Evolutionary conservation across 2,888 invertebrate genomes (phyloP).

Genomic region (Trichopria drosophilae): DNA sequence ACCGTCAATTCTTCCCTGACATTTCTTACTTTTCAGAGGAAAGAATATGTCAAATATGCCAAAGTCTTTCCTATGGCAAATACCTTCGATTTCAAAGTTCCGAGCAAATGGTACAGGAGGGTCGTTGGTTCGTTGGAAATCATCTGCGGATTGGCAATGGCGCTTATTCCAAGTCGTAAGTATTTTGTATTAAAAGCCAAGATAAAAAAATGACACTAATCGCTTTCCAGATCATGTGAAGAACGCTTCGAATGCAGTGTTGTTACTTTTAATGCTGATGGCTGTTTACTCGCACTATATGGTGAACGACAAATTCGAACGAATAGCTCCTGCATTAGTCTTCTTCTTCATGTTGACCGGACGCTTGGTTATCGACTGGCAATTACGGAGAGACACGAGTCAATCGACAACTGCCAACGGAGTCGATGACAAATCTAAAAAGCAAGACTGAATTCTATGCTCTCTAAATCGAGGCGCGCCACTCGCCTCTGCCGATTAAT

Average conservation of each 20-base stretch:
- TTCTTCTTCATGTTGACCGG: slow-evolving; percentile 92
- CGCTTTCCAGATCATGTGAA: slow-evolving; percentile 80
- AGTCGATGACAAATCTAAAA: slow-evolving; percentile 60
- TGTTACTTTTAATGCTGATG: slow-evolving; percentile 82
- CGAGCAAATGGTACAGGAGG: slow-evolving; percentile 89
- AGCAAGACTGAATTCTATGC: slow-evolving; percentile 62
- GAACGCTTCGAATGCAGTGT: slow-evolving; percentile 82
- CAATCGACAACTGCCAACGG: slow-evolving; percentile 56
- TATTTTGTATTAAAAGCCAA: slow-evolving; percentile 40
- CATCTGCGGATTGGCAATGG: slow-evolving; percentile 80
- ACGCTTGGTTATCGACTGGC: slow-evolving; percentile 80
- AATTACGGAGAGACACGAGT: slow-evolving; percentile 61
- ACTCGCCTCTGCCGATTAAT: no score
- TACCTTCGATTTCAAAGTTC: slow-evolving; percentile 81
- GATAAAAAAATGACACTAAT: background rate
- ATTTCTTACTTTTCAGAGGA: slow-evolving; percentile 69
- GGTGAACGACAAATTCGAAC: slow-evolving; percentile 89
- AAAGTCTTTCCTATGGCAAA: slow-evolving; percentile 88
- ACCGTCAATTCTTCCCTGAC: background rate
- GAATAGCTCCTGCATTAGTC: slow-evolving; percentile 84
- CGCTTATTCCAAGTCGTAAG: slow-evolving; percentile 82
- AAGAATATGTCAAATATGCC: slow-evolving; percentile 94
- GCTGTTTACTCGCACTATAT: slow-evolving; percentile 92
- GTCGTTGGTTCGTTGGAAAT: slow-evolving; percentile 83
- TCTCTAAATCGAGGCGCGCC: no score